Conservation (phyloP, 2,113 vertebrate genomes). For the Rhinolophus ferrumequinum region DNA sequence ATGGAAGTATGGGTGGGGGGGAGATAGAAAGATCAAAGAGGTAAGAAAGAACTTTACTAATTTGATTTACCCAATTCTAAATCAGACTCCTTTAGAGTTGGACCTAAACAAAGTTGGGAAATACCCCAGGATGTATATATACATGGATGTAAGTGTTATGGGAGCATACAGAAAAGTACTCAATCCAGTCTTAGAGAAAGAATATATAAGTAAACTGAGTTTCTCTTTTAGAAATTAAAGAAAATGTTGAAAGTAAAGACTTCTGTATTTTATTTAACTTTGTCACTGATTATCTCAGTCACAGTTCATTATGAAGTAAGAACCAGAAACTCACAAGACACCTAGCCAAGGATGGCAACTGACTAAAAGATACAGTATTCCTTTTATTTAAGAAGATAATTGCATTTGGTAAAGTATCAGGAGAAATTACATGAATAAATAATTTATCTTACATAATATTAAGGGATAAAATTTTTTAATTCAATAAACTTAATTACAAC, state of each 20-base stretch:
- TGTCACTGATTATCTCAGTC: not conserved
- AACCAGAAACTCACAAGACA: not conserved
- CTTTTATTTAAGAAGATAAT: conserved; percentile 43
- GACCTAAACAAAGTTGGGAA: conserved; percentile 21
- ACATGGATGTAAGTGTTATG: not conserved
- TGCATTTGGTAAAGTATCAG: conserved; percentile 36
- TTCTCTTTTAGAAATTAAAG: conserved; percentile 49
- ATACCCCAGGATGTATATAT: not conserved
- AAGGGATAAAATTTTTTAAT: conserved; percentile 41
- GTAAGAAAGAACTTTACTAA: conserved; percentile 12
- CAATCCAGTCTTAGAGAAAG: not conserved
- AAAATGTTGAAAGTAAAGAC: conserved; percentile 12
- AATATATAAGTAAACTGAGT: not conserved
- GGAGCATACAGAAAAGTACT: not conserved
- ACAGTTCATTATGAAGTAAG: conserved; percentile 4
- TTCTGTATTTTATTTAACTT: conserved; percentile 45
- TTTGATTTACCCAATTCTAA: conserved; percentile 23
- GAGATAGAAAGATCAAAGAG: not conserved
- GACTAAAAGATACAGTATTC: not conserved
- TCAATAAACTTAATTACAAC: not conserved
- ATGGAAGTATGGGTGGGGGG: not conserved
- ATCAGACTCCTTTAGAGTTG: not conserved
- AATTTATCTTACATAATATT: not conserved
- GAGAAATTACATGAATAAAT: conserved; percentile 32
- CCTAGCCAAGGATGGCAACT: not conserved